Percentiles rank a stretch among this genome's conserved stretches.
phyloP scores from a whole-genome alignment of 1,140 invertebrate species.

The Camponotus floridanus region DNA sequence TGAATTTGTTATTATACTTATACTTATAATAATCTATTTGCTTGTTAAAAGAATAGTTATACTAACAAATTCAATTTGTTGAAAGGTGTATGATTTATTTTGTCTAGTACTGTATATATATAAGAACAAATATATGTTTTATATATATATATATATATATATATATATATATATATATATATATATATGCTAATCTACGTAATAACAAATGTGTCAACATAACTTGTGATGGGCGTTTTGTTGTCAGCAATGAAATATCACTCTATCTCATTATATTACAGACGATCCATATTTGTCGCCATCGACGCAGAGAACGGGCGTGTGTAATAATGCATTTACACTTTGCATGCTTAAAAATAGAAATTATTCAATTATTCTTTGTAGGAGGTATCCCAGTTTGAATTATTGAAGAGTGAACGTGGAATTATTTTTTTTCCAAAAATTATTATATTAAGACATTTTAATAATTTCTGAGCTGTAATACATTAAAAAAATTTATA shows the following conservation, averaged over 20 bases:
- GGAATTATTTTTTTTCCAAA: not conserved
- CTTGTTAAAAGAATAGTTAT: no score
- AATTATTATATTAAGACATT: not conserved
- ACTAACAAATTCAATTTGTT: no score
- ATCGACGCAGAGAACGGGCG: conserved; percentile 17
- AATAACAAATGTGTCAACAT: conserved; percentile 49
- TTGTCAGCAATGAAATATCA: conserved; percentile 55
- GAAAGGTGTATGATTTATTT: no score
- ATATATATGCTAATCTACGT: not conserved
- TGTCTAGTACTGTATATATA: no score
- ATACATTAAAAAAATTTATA: not conserved
- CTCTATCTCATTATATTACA: conserved; percentile 48
- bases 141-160: not conserved
- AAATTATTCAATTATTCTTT: conserved; percentile 40
- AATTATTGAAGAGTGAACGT: not conserved
- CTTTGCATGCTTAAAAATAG: conserved; percentile 13
- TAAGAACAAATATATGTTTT: no score
- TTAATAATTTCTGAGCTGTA: not conserved
- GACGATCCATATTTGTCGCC: conserved; percentile 56
- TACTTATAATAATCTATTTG: no score
- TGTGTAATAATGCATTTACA: conserved; percentile 2
- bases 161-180: not conserved
- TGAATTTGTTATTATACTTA: no score
- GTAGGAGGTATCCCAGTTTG: not conserved
- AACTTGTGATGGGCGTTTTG: conserved; percentile 41